Conservation (phyloP, 2,797 vertebrate species). For the Apogon hyalosoma region DNA sequence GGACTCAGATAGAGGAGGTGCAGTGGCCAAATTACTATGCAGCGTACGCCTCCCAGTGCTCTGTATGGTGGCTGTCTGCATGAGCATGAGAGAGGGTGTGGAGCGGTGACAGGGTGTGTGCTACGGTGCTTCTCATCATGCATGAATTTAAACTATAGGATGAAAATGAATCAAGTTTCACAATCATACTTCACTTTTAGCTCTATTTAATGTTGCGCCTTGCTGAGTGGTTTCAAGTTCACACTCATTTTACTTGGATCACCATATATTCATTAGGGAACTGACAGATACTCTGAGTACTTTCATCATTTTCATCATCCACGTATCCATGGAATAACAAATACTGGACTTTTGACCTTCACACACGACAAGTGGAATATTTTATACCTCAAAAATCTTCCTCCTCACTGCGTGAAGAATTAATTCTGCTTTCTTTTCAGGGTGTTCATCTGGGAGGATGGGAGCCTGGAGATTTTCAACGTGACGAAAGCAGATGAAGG, state of each 20-base stretch:
- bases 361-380: slow-evolving; percentile 33
- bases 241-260: neutral
- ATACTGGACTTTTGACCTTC: slow-evolving; percentile 57
- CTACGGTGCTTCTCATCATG: slow-evolving; percentile 37
- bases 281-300: neutral
- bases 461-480: slow-evolving; percentile 94
- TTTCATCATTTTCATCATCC: slow-evolving; percentile 53
- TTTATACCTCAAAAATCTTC: slow-evolving; percentile 30
- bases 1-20: slow-evolving; percentile 45
- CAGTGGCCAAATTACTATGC: slow-evolving; percentile 55
- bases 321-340: slow-evolving; percentile 16
- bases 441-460: slow-evolving; percentile 92
- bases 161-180: slow-evolving; percentile 41
- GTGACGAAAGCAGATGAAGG: slow-evolving; percentile 91
- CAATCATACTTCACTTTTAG: slow-evolving; percentile 13
- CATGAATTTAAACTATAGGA: slow-evolving; percentile 52
- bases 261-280: slow-evolving; percentile 10
- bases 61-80: slow-evolving; percentile 41
- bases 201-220: slow-evolving; percentile 15
- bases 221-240: slow-evolving; percentile 25
- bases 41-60: slow-evolving; percentile 54
- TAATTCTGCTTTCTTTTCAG: slow-evolving; percentile 72
- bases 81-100: slow-evolving; percentile 30
- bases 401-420: slow-evolving; percentile 17
- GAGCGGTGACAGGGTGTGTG: slow-evolving; percentile 47